Evolutionary conservation across 2,888 invertebrate species (phyloP), one percentile per base, ranked within the genome.

Genomic region (Drosophila limbata): DNA sequence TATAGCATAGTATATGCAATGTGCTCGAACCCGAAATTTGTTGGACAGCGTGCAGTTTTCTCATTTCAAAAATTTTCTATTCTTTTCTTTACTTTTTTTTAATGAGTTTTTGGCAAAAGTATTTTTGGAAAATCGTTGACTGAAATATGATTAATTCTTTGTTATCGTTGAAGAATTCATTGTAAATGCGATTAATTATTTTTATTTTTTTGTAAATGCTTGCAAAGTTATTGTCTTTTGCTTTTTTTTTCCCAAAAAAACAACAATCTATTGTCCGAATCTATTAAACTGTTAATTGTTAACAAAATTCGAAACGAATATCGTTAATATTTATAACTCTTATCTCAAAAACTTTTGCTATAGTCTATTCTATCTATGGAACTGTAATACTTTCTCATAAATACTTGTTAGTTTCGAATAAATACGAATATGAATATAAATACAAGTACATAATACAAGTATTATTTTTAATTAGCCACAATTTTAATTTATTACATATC

Each of bases 211-310:
- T 60, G 51, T 86, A 81, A 86, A 81, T 81, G 86, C 81, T 81
- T 77, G 81, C 86, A 81, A 83, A 77, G 63, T 81, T 81, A 81
- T 81, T 81, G 81, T 81, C 81, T 71, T 74, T 80, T 70, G 84
- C 84, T 77, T 73, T 62, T 40, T 28, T 40, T 52, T 9, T 50
- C 25, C 52, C 42, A 70, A 48, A 48, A 19, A 5, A 35, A 35
- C 45, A 44, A 44, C 37, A 17, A 72, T 48, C 37, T 53, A 11
- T 45, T 45, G 13, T 33, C 10, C 31, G 13, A 13, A 21, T 57
- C 11, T 5, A n/a, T 50, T 19, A 13, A 39, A 39, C 3, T 47
- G 37, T 47, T 47, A 31, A 62, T 48, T 66, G 11, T 67, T 35
- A 40, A 33, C 13, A 52, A n/a, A 52, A 53, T 10, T n/a, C 6